Percentiles rank a stretch among this genome's conserved stretches.
These are phyloP conservation scores for Lasioglossum marginatum DNA, from an alignment of 2,888 invertebrate species.

Conservation along the genomic window DNA sequence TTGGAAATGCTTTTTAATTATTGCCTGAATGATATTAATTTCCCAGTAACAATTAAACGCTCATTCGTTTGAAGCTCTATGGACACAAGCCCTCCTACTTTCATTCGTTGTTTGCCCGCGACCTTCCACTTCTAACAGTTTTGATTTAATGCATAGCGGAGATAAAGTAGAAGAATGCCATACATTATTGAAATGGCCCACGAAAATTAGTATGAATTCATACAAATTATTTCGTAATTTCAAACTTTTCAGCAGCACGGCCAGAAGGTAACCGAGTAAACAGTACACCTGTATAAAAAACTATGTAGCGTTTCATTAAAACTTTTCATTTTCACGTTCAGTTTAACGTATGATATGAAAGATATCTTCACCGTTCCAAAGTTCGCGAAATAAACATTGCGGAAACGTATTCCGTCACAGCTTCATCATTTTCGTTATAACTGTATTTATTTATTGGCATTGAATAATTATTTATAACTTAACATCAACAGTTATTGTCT, in stretches of 20 bases:
- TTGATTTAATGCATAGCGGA: constrained; percentile 31
- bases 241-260: constrained; percentile 35
- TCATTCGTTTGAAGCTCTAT: not conserved
- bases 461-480: constrained; percentile 1
- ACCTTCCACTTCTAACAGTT: constrained; percentile 22
- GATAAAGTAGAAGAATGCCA: constrained; percentile 49
- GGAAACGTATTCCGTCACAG: not conserved
- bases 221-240: constrained; percentile 54
- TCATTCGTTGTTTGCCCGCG: constrained; percentile 1
- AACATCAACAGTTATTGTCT: not conserved
- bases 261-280: constrained; percentile 12
- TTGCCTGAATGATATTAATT: not conserved
- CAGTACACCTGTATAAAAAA: constrained; percentile 28
- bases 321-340: constrained; percentile 44
- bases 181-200: constrained; percentile 47
- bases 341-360: constrained; percentile 36
- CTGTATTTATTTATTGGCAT: not conserved
- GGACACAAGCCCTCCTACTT: not conserved
- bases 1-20: not conserved
- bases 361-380: constrained; percentile 33
- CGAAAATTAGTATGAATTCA: constrained; percentile 44
- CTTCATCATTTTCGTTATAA: constrained; percentile 1
- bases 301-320: constrained; percentile 46
- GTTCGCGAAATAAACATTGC: not conserved
- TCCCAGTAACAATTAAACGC: constrained; percentile 1